phyloP scores from a whole-genome alignment of 2,797 vertebrate species.

The Sorex maritimensis region DNA sequence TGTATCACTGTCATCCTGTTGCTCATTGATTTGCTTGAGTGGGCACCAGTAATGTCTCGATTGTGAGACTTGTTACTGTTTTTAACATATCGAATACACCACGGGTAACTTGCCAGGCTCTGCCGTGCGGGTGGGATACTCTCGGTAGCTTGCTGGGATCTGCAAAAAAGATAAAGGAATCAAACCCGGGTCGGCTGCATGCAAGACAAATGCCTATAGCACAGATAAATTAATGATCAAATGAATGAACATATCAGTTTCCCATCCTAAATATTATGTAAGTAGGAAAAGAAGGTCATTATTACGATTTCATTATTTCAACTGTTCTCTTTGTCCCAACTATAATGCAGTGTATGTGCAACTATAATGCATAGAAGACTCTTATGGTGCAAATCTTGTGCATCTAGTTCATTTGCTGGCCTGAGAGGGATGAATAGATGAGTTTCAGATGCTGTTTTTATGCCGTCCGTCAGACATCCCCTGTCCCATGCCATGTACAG shows the following conservation, averaged over 20 bases:
- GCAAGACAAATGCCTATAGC: not conserved
- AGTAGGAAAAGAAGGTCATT: not conserved
- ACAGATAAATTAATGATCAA: not conserved
- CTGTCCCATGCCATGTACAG: slow-evolving; percentile 72
- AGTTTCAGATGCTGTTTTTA: slow-evolving; percentile 71
- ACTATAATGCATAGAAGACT: not conserved
- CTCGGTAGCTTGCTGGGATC: too few relatives aligned
- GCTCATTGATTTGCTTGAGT: too few relatives aligned
- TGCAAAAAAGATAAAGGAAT: too few relatives aligned
- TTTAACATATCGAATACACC: too few relatives aligned
- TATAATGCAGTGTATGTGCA: not conserved
- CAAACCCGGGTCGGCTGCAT: too few relatives aligned
- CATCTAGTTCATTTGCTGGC: slow-evolving; percentile 34
- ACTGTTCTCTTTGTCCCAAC: not conserved
- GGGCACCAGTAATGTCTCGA: too few relatives aligned
- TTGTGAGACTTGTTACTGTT: too few relatives aligned
- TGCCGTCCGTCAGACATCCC: slow-evolving; percentile 53
- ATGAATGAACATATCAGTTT: not conserved
- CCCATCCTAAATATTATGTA: slow-evolving; percentile 1
- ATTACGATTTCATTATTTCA: not conserved
- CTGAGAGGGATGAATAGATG: slow-evolving; percentile 9
- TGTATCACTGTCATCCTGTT: too few relatives aligned
- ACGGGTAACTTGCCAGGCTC: too few relatives aligned
- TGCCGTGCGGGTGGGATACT: too few relatives aligned
- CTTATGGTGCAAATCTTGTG: not conserved